Base-by-base conservation (phyloP, 2,888 invertebrate genomes). In the Apodemia duryi region DNA sequence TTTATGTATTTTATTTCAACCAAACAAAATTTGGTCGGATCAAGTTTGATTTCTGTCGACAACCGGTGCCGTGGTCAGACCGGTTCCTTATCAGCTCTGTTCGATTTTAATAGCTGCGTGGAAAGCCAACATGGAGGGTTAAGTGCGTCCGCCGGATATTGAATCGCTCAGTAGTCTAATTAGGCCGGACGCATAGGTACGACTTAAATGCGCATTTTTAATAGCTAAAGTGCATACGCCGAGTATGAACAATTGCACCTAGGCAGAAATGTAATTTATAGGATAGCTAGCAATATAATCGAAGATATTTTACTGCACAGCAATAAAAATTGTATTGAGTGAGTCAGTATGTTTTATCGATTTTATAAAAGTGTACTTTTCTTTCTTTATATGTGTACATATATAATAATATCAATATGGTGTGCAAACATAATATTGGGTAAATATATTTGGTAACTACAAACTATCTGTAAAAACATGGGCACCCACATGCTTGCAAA, bases 71-170 rank as follows among this genome's bases (percentile, higher is more conserved):
- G 28, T 10, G 28, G 4, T 11, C 54, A 9, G 54, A 57, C 54
- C 54, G 54, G 54, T 57, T 11, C 54, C 32, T 57, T 57, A 57
- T 57, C 54, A 32, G 54, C 28, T 29, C 54, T 32, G 54, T 13
- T 57, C 54, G 54, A 46, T 46, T 57, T 54, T 57, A 57, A 35
- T 57, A 57, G 57, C n/a, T 13, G 32, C 13, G 32, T 32, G 54
- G 28, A 54, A 32, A 32, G 29, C 57, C 32, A 57, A 57, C 6
- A 57, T 57, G 57, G 57, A 32, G 57, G 57, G 35, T 57, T 57
- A 57, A 57, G 57, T 57, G 57, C 57, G 57, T 57, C 57, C 57
- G 32, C 57, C 57, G 57, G 57, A 57, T 57, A 57, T 57, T 57
- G 32, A 32, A 57, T 57, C 57, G 29, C 57, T 57, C 32, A 57